phyloP scores from a whole-genome alignment of 2,113 vertebrate genomes.

The Microcebus lehilahytsara region DNA sequence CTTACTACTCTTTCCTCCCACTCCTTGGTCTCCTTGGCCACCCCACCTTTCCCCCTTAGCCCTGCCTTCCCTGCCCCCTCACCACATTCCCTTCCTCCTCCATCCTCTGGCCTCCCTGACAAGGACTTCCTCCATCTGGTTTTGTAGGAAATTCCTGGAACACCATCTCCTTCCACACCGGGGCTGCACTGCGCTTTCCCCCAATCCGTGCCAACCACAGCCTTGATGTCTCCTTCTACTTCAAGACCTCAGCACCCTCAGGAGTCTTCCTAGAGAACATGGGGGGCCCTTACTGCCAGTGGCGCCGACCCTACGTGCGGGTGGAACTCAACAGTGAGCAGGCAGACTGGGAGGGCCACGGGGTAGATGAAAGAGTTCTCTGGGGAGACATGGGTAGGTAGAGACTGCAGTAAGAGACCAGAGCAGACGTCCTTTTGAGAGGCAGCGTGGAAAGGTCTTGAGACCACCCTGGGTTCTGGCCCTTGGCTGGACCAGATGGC shows the following conservation, averaged over 20 bases:
- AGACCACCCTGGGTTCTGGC: not conserved
- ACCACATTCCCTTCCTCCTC: not conserved
- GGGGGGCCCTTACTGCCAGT: constrained; percentile 82
- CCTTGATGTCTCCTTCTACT: constrained; percentile 97
- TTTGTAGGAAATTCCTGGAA: constrained; percentile 96
- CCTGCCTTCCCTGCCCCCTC: not conserved
- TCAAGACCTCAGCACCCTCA: constrained; percentile 92
- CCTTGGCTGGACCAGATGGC: not conserved
- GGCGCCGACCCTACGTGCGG: constrained; percentile 89
- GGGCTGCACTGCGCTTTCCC: constrained; percentile 93
- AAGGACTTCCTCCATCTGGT: not conserved
- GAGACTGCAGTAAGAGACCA: not conserved
- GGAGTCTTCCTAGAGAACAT: constrained; percentile 96
- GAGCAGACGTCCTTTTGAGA: not conserved
- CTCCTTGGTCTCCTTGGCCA: not conserved
- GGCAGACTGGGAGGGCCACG: not conserved
- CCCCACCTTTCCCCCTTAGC: not conserved
- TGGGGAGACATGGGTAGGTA: not conserved
- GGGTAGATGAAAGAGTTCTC: not conserved
- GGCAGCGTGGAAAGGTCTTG: not conserved
- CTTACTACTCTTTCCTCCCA: not conserved
- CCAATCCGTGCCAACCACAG: constrained; percentile 93
- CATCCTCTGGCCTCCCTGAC: not conserved
- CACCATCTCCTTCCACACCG: constrained; percentile 93
- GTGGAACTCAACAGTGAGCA: constrained; percentile 94